Base-by-base conservation (phyloP, 1,140 invertebrate genomes). In the Aphidius ervi region DNA sequence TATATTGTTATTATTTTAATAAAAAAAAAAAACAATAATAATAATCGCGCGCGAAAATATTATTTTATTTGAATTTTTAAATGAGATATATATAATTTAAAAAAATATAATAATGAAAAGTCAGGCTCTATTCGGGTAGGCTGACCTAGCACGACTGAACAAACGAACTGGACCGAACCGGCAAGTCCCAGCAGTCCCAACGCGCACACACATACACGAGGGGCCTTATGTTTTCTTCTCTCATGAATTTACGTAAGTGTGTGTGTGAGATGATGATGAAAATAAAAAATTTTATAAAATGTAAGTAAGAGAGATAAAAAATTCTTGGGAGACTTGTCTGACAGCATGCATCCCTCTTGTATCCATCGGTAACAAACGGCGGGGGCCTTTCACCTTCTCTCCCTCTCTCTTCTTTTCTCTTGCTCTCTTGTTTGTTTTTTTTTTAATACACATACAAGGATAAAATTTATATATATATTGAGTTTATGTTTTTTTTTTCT, bases 71-170 rank as follows among this genome's bases (percentile, higher is more conserved):
- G 16, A 16, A 16, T 16, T 16, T 16, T 16, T 16, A 16, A 16
- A 16, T 16, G 16, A 16, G 16, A 16, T 16, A 16, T 16, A 16
- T 16, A 16, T 16, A 16, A 16, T 16, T 16, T 16, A 0, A 16
- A 16, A 16, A 16, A 16, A 16, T 16, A 16, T 16, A 16, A 16
- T 16, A 16, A 16, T 16, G 16, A 16, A 16, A 16, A 70, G 68
- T 68, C 68, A 72, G 71, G 16, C 16, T 16, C 69, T 76, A 73
- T 69, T 64, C 64, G 63, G 69, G 69, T 71, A 70, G 74, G 74
- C 69, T 71, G 76, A 74, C 74, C 74, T 76, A 73, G 74, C 73
- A 76, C 73, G 71, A 80, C 78, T 80, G 72, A 72, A 70, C 65
- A 66, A 67, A 49, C 48, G 63, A 71, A 71, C 69, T 73, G 16